Evolutionary conservation across 2,113 vertebrate genomes (phyloP), one percentile per base, ranked within the genome.

Genomic region (Bubo scandiacus): DNA sequence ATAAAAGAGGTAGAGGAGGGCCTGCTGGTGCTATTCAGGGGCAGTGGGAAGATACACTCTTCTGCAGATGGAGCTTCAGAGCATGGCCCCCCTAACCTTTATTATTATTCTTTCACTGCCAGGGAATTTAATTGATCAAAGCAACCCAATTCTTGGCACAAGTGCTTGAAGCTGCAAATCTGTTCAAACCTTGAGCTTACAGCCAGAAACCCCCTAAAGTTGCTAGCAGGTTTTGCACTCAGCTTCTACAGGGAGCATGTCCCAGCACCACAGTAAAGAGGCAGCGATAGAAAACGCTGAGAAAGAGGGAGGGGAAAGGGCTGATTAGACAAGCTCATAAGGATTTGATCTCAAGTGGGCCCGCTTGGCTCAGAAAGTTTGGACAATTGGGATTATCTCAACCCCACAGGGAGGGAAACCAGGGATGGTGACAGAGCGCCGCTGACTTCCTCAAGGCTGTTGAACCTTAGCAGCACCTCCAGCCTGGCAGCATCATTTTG

Each of bases 121-220:
- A 95, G 84, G 78, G 86, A 97, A 91, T 95, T 97, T 95, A 96
- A 94, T 73, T 95, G 96, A 97, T 97, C 96, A 97, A 97, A 97
- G 96, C 81, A 73, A 94, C 66, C n/a, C 87, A 92, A 61, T 77
- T 96, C 91, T 94, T 95, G 96, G 91, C 91, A 87, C 84, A 96
- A 96, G 74, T n/a, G 66, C 94, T 96, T 81, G 87, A 95, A 91
- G 81, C 78, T 54, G 84, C 32, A 63, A 94, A 90, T 87, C 84
- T 91, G 78, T 92, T 94, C 81, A 95, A 54, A 62, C 45, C 77
- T 90, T 57, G 58, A 91, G 62, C 29, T 84, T 79, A 81, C 29
- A 75, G 83, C 70, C 81, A 89, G 81, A 92, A 94, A 68, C 25
- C 15, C 73, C 45, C 52, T 61, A n/a, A 94, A 91, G 62, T 57